Conservation (phyloP, 1,140 invertebrate genomes). For the Acromyrmex echinatior region DNA sequence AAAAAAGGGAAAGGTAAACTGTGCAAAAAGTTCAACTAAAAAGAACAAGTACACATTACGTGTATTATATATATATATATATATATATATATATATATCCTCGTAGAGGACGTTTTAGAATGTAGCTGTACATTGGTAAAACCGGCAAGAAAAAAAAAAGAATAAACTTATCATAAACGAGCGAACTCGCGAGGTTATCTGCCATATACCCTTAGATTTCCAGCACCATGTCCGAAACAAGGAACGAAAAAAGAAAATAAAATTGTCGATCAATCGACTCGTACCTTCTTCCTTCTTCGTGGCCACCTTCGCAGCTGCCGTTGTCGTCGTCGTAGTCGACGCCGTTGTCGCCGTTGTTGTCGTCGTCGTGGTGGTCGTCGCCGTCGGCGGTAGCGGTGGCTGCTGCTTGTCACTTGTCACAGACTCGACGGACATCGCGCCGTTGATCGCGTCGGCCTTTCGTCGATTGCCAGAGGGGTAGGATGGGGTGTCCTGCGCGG, state of each 20-base stretch:
- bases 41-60: no score
- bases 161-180: neutral
- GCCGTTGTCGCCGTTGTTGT: constrained; percentile 44
- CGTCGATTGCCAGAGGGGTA: constrained; percentile 44
- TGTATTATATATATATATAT: no score
- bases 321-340: neutral
- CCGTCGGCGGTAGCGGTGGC: constrained; percentile 69
- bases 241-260: no score
- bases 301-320: neutral
- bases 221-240: neutral
- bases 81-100: no score
- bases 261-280: neutral
- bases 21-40: no score
- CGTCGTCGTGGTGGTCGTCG: constrained; percentile 51
- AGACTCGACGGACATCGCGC: constrained; percentile 80
- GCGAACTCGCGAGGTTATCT: neutral
- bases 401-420: constrained; percentile 82
- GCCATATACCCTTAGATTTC: no score
- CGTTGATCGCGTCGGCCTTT: constrained; percentile 47
- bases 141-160: neutral
- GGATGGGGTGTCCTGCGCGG: constrained; percentile 56
- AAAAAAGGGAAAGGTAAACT: no score
- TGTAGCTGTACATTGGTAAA: no score
- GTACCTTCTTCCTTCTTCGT: constrained; percentile 37
- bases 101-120: no score